These are phyloP conservation scores for Coelinius sp. DNA, from an alignment of 2,888 invertebrate species.

Conservation along the genomic window DNA sequence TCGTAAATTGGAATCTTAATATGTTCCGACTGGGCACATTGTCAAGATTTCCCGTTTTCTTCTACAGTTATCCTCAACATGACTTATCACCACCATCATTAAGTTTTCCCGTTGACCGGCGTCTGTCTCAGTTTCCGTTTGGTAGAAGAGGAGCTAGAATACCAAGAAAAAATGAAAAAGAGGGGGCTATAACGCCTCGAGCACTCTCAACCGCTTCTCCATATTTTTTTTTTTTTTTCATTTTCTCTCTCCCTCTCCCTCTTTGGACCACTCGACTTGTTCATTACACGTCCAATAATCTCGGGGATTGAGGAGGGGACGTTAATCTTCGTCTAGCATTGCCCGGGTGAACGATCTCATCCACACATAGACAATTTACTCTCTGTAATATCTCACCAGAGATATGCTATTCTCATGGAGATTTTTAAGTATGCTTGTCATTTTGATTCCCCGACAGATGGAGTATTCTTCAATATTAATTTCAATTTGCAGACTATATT, in stretches of 20 bases:
- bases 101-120: constrained; percentile 9
- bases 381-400: neutral
- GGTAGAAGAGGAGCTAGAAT: neutral
- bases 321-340: constrained; percentile 45
- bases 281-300: constrained; percentile 47
- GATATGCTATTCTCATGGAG: neutral
- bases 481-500: no score
- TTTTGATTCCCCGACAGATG: neutral
- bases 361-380: constrained; percentile 4
- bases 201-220: constrained; percentile 5
- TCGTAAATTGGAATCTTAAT: constrained; percentile 36
- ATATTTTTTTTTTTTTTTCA: constrained; percentile 10
- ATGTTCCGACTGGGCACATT: constrained; percentile 21
- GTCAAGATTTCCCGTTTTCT: neutral
- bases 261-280: constrained; percentile 36
- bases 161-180: neutral
- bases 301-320: constrained; percentile 23
- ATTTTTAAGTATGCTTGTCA: neutral
- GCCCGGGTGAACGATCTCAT: constrained; percentile 38
- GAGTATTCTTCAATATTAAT: no score
- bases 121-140: constrained; percentile 27
- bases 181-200: constrained; percentile 13
- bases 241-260: constrained; percentile 15
- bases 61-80: neutral
- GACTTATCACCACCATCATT: constrained; percentile 27